These are phyloP conservation scores for Thunnus albacares DNA, from an alignment of 2,797 vertebrate genomes.

Conservation along the genomic window DNA sequence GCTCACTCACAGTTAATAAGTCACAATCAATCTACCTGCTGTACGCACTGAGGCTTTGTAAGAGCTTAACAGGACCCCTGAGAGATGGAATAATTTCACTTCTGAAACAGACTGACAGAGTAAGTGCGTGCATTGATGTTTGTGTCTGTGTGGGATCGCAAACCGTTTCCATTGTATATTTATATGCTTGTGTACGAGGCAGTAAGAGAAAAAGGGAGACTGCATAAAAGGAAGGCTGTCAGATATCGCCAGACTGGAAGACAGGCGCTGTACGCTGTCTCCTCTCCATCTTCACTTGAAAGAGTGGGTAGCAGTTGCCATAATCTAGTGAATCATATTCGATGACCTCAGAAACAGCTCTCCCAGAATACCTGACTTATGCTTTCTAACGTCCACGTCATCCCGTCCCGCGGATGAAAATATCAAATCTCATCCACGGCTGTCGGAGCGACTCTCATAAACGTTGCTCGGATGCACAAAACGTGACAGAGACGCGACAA, in stretches of 20 bases:
- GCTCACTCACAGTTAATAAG: conserved; percentile 87
- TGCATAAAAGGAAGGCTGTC: conserved; percentile 66
- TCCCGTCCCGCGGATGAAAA: conserved; percentile 52
- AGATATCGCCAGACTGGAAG: conserved; percentile 58
- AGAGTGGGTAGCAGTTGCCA: conserved; percentile 63
- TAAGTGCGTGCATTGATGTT: conserved; percentile 72
- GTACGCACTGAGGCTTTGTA: conserved; percentile 82
- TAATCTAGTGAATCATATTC: conserved; percentile 72
- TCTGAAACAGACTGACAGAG: conserved; percentile 81
- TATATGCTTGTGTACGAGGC: conserved; percentile 64
- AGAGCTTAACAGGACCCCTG: conserved; percentile 86
- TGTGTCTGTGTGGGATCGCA: conserved; percentile 73
- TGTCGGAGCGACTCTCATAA: conserved; percentile 34
- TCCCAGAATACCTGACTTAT: conserved; percentile 66
- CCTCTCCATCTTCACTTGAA: conserved; percentile 70
- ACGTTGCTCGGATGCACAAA: conserved; percentile 47
- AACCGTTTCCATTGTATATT: conserved; percentile 75
- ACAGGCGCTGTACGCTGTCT: conserved; percentile 64
- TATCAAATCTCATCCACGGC: conserved; percentile 40
- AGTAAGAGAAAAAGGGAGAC: conserved; percentile 64
- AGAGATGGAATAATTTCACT: conserved; percentile 84
- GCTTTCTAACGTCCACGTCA: conserved; percentile 54
- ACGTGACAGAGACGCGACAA: conserved; percentile 37
- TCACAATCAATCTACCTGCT: conserved; percentile 87
- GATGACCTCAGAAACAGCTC: conserved; percentile 74